Percentiles rank a stretch among this genome's conserved stretches.
Evolutionary conservation across 2,113 vertebrate genomes (phyloP).

Genomic region (Saimiri boliviensis): DNA sequence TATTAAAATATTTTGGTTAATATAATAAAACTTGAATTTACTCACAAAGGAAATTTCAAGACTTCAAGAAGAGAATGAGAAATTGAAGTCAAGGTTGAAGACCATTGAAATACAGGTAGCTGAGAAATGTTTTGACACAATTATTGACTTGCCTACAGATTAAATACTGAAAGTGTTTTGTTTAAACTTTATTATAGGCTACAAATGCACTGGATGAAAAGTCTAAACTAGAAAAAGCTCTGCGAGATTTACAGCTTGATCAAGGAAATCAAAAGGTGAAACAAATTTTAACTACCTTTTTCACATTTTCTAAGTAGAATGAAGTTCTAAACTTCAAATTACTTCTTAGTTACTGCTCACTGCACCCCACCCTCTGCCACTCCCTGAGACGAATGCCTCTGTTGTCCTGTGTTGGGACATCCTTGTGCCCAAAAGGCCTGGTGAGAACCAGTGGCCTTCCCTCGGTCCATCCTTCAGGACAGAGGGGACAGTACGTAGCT

Average conservation of each 20-base stretch:
- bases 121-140: background rate
- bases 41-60: constrained; percentile 89
- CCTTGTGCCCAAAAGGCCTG: background rate
- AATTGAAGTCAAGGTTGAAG: constrained; percentile 90
- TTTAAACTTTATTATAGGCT: constrained; percentile 83
- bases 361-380: background rate
- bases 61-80: constrained; percentile 96
- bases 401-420: background rate
- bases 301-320: background rate
- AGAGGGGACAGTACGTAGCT: background rate
- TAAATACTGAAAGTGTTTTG: background rate
- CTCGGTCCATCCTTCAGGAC: background rate
- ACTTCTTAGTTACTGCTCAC: background rate
- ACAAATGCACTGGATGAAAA: constrained; percentile 93
- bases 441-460: background rate
- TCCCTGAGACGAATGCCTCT: background rate
- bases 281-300: background rate
- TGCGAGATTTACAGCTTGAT: constrained; percentile 89
- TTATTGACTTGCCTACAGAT: background rate
- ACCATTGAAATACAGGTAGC: constrained; percentile 93
- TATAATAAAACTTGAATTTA: constrained; percentile 64
- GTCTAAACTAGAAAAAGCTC: constrained; percentile 87
- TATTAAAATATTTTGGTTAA: constrained; percentile 3
- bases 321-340: background rate
- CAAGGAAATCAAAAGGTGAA: constrained; percentile 91